phyloP scores from a whole-genome alignment of 2,113 vertebrate genomes.

The Bubalus kerabau region DNA sequence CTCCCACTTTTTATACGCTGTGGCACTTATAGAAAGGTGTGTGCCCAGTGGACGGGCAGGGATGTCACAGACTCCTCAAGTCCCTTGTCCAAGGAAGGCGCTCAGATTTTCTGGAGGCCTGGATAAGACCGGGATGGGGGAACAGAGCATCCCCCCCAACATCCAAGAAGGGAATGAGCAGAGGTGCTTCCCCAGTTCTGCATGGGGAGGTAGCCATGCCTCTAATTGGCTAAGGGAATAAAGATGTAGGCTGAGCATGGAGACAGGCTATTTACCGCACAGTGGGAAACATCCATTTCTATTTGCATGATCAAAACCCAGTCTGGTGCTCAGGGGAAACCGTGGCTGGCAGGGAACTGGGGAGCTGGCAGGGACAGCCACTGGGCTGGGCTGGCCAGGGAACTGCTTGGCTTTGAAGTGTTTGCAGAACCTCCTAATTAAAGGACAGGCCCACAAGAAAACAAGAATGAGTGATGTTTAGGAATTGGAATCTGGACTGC shows the following conservation, averaged over 20 bases:
- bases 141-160: background rate
- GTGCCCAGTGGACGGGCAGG: background rate
- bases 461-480: conserved; percentile 15
- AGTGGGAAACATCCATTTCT: conserved; percentile 42
- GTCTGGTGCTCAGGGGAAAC: background rate
- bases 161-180: background rate
- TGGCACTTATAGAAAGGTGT: background rate
- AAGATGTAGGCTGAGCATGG: conserved; percentile 1
- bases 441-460: conserved; percentile 47
- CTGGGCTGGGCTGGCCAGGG: background rate
- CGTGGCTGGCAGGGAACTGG: background rate
- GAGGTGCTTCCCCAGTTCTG: background rate
- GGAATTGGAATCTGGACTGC: conserved; percentile 25
- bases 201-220: conserved; percentile 10
- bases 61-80: background rate
- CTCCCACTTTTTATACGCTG: background rate
- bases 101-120: background rate
- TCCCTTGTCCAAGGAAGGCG: background rate
- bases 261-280: conserved; percentile 54
- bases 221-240: conserved; percentile 40
- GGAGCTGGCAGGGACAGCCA: conserved; percentile 13
- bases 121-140: background rate
- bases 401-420: conserved; percentile 44
- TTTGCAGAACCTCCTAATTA: conserved; percentile 59
- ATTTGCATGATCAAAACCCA: conserved; percentile 55